These are phyloP conservation scores for Cherax quadricarinatus DNA, from an alignment of 1,140 invertebrate species.

Conservation along the genomic window DNA sequence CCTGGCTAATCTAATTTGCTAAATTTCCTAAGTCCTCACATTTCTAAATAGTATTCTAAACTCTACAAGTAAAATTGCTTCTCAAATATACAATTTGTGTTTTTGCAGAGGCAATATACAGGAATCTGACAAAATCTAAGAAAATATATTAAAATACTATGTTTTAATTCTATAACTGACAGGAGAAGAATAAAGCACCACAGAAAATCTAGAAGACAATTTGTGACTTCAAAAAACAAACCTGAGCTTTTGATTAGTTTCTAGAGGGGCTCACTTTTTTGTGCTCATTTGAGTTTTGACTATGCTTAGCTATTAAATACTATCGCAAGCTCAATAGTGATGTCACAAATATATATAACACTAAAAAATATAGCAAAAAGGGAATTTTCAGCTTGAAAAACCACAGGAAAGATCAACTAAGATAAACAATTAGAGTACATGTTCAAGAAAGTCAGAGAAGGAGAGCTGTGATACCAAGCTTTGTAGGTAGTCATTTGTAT, in stretches of 20 bases:
- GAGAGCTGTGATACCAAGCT: constrained; percentile 4
- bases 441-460: constrained; percentile 23
- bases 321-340: constrained; percentile 55
- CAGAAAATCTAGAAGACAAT: constrained; percentile 60
- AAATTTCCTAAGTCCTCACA: constrained; percentile 28
- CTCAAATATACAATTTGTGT: constrained; percentile 41
- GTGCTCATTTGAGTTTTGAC: background rate
- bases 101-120: constrained; percentile 43
- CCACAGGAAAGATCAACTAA: constrained; percentile 55
- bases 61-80: constrained; percentile 53
- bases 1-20: constrained; percentile 39
- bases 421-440: constrained; percentile 36
- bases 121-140: constrained; percentile 38
- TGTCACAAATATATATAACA: constrained; percentile 56
- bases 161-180: constrained; percentile 58
- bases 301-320: background rate
- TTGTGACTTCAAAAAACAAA: constrained; percentile 33
- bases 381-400: constrained; percentile 60
- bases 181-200: constrained; percentile 48
- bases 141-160: constrained; percentile 53
- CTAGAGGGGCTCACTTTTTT: background rate
- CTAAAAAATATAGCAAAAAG: constrained; percentile 47
- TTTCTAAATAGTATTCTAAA: constrained; percentile 25
- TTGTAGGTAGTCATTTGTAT: background rate
- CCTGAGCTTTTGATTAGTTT: constrained; percentile 42